Evolutionary conservation across 1,140 invertebrate genomes (phyloP).

Genomic region (Rhynchophorus ferrugineus): DNA sequence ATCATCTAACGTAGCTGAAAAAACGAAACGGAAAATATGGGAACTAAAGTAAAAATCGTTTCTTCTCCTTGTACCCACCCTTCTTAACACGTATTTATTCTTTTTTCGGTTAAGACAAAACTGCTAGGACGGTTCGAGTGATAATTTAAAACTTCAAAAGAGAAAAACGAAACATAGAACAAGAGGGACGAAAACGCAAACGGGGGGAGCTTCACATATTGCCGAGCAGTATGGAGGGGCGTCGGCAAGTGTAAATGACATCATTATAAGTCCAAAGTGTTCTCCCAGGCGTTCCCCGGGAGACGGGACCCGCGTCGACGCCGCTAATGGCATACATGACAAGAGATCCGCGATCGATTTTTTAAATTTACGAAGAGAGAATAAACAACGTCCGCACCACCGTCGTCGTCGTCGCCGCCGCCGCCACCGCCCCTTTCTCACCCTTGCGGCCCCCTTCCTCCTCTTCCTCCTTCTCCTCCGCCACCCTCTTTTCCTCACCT

Average conservation of each 20-base stretch:
- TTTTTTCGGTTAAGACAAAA: too few relatives aligned
- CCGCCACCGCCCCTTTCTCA: not conserved
- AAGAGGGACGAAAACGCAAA: too few relatives aligned
- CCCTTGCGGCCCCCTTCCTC: not conserved
- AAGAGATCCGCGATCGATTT: slow-evolving; percentile 40
- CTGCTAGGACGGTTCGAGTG: too few relatives aligned
- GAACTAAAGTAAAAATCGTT: too few relatives aligned
- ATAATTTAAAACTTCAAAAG: too few relatives aligned
- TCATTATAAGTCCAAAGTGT: slow-evolving; percentile 43
- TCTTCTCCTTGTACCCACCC: too few relatives aligned
- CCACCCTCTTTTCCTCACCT: too few relatives aligned
- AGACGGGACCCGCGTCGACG: slow-evolving; percentile 17
- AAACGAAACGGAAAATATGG: too few relatives aligned
- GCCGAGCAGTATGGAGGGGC: slow-evolving; percentile 35
- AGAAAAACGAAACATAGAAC: too few relatives aligned
- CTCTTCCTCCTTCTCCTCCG: too few relatives aligned
- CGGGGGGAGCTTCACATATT: slow-evolving; percentile 39
- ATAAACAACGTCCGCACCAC: slow-evolving; percentile 32
- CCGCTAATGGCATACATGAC: slow-evolving; percentile 42
- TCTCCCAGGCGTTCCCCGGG: slow-evolving; percentile 38
- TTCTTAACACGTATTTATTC: too few relatives aligned
- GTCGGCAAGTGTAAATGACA: slow-evolving; percentile 42
- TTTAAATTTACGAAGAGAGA: slow-evolving; percentile 39
- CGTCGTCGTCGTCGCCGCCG: not conserved
- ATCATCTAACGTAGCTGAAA: too few relatives aligned